A percentile compares a stretch with the other conserved stretches of the same genome.
phyloP scores from a whole-genome alignment of 2,797 vertebrate genomes.

The Calcarius lapponicus region DNA sequence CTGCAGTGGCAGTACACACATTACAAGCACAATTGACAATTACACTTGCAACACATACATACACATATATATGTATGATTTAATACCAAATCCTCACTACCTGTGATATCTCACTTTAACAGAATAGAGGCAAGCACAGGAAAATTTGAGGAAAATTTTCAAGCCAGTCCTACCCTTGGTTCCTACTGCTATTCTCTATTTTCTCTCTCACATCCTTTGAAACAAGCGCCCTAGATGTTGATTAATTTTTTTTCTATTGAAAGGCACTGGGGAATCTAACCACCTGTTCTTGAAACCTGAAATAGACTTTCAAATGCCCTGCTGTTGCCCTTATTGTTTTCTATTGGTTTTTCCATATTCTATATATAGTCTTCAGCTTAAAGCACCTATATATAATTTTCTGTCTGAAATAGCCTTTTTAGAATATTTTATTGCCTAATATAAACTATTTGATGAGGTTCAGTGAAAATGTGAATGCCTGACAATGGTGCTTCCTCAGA shows the following conservation, averaged over 20 bases:
- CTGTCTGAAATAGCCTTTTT: neutral
- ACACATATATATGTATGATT: neutral
- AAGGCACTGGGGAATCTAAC: neutral
- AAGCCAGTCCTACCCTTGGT: neutral
- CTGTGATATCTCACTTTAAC: neutral
- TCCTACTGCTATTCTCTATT: neutral
- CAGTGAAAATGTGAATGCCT: neutral
- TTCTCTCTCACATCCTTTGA: neutral
- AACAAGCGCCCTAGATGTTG: neutral
- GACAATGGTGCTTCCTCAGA: neutral
- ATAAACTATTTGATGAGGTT: neutral
- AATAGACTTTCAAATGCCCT: slow-evolving; percentile 17
- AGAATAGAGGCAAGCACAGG: neutral
- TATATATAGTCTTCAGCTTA: neutral
- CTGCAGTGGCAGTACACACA: neutral
- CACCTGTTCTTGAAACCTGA: slow-evolving; percentile 10
- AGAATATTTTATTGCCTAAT: neutral
- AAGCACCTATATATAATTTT: neutral
- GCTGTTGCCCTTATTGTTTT: slow-evolving; percentile 16
- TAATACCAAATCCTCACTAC: neutral
- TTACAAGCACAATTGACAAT: neutral
- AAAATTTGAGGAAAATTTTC: neutral
- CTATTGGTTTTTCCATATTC: neutral
- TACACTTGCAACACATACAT: neutral
- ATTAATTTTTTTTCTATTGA: neutral